phyloP scores from a whole-genome alignment of 2,797 vertebrate species.

The Micrastur ruficollis region DNA sequence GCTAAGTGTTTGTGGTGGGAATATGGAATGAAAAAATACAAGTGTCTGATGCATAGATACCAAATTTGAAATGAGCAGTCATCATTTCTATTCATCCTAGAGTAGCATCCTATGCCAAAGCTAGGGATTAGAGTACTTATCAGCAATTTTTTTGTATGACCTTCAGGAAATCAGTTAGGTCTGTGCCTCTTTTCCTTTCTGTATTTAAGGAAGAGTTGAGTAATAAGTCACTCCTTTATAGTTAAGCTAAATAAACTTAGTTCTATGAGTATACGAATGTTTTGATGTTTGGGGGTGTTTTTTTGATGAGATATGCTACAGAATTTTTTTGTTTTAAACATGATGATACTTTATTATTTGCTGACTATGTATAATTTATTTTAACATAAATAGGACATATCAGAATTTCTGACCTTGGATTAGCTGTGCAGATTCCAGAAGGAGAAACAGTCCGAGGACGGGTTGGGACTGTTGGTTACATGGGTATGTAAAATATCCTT shows the following conservation, averaged over 20 bases:
- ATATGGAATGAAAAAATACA: not conserved
- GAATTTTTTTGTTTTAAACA: not conserved
- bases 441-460: slow-evolving; percentile 85
- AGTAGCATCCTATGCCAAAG: not conserved
- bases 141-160: not conserved
- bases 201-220: not conserved
- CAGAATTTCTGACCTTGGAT: slow-evolving; percentile 90
- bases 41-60: not conserved
- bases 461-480: slow-evolving; percentile 91
- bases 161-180: not conserved
- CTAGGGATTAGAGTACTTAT: not conserved
- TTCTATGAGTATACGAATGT: not conserved
- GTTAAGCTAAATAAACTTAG: not conserved
- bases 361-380: not conserved
- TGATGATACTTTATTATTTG: not conserved
- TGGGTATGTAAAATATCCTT: slow-evolving; percentile 78
- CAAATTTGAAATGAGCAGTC: not conserved
- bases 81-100: not conserved
- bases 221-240: not conserved
- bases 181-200: not conserved
- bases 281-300: not conserved
- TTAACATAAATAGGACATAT: slow-evolving; percentile 83
- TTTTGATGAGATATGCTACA: not conserved
- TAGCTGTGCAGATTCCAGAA: slow-evolving; percentile 90
- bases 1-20: not conserved